A percentile compares a stretch with the other conserved stretches of the same genome.
phyloP scores from a whole-genome alignment of 1,140 invertebrate genomes.

The Planococcus citri region DNA sequence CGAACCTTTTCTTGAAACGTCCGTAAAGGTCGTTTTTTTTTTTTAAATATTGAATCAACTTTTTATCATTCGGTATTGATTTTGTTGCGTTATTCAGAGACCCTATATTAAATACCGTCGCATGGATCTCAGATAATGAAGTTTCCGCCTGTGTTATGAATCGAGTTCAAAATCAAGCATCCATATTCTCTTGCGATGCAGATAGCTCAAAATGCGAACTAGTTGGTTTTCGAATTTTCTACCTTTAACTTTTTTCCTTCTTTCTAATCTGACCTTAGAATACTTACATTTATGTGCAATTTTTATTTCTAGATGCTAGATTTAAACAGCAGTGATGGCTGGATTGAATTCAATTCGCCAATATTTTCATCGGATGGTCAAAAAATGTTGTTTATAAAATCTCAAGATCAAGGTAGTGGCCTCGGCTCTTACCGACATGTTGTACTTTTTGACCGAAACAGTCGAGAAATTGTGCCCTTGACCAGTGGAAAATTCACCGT shows the following conservation, averaged over 20 bases:
- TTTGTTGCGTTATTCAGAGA: constrained; percentile 32
- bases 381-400: constrained; percentile 46
- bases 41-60: neutral
- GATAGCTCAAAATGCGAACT: constrained; percentile 36
- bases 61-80: neutral
- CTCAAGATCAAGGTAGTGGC: constrained; percentile 42
- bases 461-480: constrained; percentile 38
- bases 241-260: too few relatives aligned
- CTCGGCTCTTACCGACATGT: constrained; percentile 53
- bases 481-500: constrained; percentile 65
- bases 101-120: constrained; percentile 55
- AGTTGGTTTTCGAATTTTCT: constrained; percentile 33
- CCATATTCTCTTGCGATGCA: constrained; percentile 42
- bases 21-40: too few relatives aligned
- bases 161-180: constrained; percentile 61
- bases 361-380: constrained; percentile 43
- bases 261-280: too few relatives aligned
- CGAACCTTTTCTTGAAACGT: too few relatives aligned
- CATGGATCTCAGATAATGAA: constrained; percentile 55
- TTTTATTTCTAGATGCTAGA: constrained; percentile 29
- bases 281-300: too few relatives aligned
- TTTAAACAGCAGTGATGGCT: constrained; percentile 44
- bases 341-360: constrained; percentile 50
- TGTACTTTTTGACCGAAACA: constrained; percentile 38
- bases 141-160: constrained; percentile 64